Evolutionary conservation across 2,797 vertebrate genomes (phyloP).

Genomic region (Propithecus deckenii): DNA sequence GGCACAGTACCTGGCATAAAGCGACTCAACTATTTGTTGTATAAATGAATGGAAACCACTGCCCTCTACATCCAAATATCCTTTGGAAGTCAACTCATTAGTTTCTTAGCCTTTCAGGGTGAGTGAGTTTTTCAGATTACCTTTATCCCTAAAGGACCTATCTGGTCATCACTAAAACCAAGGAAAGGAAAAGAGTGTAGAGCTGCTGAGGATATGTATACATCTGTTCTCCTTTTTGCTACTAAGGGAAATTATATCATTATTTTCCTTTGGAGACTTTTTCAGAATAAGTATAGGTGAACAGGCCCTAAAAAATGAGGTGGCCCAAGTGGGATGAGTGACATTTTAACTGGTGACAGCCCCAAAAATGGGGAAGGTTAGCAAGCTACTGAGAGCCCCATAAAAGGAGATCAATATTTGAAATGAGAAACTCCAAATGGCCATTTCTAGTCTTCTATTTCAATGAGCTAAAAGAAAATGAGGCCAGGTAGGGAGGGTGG

Average conservation of each 20-base stretch:
- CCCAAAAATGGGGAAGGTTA: neutral
- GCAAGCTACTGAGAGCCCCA: neutral
- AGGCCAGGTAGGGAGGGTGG: neutral
- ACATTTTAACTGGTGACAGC: neutral
- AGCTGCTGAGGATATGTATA: neutral
- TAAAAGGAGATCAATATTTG: neutral
- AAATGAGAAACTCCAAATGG: neutral
- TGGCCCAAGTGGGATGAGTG: neutral
- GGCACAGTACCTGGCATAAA: neutral
- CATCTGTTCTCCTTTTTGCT: neutral
- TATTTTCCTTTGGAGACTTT: slow-evolving; percentile 35
- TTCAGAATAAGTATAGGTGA: neutral
- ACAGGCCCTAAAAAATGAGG: neutral
- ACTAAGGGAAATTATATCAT: neutral
- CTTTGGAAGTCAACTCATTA: neutral
- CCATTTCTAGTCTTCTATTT: neutral
- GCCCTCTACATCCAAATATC: neutral
- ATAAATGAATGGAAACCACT: neutral
- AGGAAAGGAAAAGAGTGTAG: neutral
- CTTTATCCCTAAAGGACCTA: neutral
- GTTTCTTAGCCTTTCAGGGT: neutral
- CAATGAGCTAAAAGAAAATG: neutral
- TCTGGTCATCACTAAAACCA: neutral
- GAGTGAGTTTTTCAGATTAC: neutral
- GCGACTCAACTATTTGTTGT: neutral